Evolutionary conservation across 2,797 vertebrate genomes (phyloP).

Genomic region (Smutsia temminckii): DNA sequence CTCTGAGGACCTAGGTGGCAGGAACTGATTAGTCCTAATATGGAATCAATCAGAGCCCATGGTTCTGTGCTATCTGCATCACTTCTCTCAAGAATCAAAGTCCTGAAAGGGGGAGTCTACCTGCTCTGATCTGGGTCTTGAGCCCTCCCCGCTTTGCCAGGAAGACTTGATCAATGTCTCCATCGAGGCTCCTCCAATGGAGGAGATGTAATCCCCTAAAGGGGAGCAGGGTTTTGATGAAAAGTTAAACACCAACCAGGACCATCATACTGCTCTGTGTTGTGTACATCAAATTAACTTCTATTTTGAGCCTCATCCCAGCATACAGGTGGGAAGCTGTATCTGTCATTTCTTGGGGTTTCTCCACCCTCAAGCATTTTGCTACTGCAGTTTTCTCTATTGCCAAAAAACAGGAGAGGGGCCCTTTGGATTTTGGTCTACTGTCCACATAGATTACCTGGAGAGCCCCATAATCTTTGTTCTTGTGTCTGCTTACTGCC

Average conservation of each 20-base stretch:
- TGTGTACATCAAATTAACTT: background rate
- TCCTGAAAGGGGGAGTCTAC: background rate
- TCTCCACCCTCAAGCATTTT: background rate
- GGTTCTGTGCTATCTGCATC: background rate
- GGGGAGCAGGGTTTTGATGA: background rate
- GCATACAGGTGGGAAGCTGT: background rate
- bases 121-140: background rate
- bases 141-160: background rate
- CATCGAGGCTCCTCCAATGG: background rate
- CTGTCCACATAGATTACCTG: background rate
- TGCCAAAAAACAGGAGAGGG: background rate
- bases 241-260: background rate
- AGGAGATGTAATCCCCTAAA: background rate
- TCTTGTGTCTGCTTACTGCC: background rate
- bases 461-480: background rate
- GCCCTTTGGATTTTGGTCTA: background rate
- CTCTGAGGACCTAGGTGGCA: background rate
- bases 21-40: background rate
- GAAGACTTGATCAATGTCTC: background rate
- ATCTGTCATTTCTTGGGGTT: background rate
- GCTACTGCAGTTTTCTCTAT: background rate
- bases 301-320: background rate
- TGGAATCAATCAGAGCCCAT: background rate
- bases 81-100: background rate
- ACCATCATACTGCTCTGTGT: background rate